These are phyloP conservation scores for Adoxophyes honmai DNA, from an alignment of 1,140 invertebrate species.

Conservation along the genomic window DNA sequence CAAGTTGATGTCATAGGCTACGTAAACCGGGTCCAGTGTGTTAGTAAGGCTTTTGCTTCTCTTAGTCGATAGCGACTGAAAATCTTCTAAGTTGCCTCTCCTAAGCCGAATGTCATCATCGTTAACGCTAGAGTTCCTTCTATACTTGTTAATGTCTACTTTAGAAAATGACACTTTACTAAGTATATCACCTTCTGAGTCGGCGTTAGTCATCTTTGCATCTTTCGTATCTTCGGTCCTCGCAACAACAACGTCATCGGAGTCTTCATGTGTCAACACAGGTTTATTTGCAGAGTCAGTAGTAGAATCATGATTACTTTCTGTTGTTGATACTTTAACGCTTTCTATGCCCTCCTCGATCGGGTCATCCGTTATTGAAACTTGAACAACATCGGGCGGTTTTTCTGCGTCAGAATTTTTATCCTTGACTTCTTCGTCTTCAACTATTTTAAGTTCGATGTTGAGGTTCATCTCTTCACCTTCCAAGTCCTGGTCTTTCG, in stretches of 20 bases:
- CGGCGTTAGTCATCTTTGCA: conserved; percentile 22
- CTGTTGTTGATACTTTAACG: conserved; percentile 6
- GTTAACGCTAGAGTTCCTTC: conserved; percentile 69
- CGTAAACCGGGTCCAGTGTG: conserved; percentile 43
- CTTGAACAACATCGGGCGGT: conserved; percentile 14
- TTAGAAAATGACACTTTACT: conserved; percentile 52
- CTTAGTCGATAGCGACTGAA: conserved; percentile 53
- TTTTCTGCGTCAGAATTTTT: conserved; percentile 15
- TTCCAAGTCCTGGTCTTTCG: conserved; percentile 40
- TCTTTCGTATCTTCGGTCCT: conserved; percentile 17
- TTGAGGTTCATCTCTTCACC: conserved; percentile 61
- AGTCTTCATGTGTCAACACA: neutral
- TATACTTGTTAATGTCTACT: conserved; percentile 59
- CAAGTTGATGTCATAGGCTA: conserved; percentile 58
- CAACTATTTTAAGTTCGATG: conserved; percentile 72
- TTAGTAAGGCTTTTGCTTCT: conserved; percentile 66
- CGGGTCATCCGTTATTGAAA: conserved; percentile 20
- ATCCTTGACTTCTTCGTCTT: conserved; percentile 50
- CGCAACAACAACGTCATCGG: neutral
- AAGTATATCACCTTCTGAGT: conserved; percentile 52
- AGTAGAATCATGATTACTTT: neutral
- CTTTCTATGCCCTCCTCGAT: conserved; percentile 16
- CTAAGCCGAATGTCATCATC: conserved; percentile 63
- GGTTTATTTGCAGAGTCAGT: neutral
- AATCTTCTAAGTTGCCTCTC: conserved; percentile 66